Base-by-base conservation (phyloP, 2,797 vertebrate species). In the Coccyzus lansbergi region DNA sequence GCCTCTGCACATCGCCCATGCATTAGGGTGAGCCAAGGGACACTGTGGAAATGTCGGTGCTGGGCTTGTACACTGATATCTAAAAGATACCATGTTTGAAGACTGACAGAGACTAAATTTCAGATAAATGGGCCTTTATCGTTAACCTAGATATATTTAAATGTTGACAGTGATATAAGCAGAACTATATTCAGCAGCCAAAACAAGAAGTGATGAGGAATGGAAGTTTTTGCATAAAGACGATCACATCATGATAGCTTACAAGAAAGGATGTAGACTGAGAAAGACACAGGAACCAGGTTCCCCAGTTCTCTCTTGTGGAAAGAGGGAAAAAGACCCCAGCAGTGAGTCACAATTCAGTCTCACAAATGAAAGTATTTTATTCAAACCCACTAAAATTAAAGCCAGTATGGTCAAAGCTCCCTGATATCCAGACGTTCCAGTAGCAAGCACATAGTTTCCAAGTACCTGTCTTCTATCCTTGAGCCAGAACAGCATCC, bases 1-100 rank as follows among this genome's bases (percentile, higher is more conserved):
- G 31, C 40, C 62, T 63, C 78, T 79, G 81, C 77, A 65, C 51
- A n/a, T 7, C 2, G 0, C 34, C 25, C 36, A 28, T 15, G 48
- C 33, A 14, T 42, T 28, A 53, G 3, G 8, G 33, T 28, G 8
- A 49, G 58, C n/a, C 65, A 46, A 75, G 67, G 24, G 40, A 36
- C 62, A 71, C 1, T 21, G 20, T 64, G 15, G 29, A 74, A 79
- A 51, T 5, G 19, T 4, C 46, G 33, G 15, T 9, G 55, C 75
- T 82, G 58, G 22, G 29, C 20, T 83, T 42, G 8, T 5, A 36
- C 25, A 17, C 19, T 12, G 21, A 28, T 44, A 70, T 33, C 51
- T 31, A 42, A 16, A 15, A 53, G 29, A 52, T 3, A 55, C 4
- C 28, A 38, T 1, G 1, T 18, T 0, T 58, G 42, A 51, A 74